A percentile compares a stretch with the other conserved stretches of the same genome.
These are phyloP conservation scores for Sebastolobus alascanus DNA, from an alignment of 2,797 vertebrate species.

Conservation along the genomic window DNA sequence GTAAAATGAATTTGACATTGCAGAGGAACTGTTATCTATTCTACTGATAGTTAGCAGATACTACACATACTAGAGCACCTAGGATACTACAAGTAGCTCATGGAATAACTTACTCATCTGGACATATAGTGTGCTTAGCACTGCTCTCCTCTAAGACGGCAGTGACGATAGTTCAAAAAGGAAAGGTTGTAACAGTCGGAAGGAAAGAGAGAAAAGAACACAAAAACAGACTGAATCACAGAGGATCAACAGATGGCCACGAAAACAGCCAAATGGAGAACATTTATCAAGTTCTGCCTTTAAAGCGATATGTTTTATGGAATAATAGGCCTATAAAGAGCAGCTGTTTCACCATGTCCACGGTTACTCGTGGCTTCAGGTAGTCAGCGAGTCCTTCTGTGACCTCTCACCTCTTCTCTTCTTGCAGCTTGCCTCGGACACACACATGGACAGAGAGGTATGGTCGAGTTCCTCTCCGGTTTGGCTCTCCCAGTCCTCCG, in stretches of 20 bases:
- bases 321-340: background rate
- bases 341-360: background rate
- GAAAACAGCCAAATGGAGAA: constrained; percentile 39
- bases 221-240: constrained; percentile 54
- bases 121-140: constrained; percentile 87
- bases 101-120: constrained; percentile 83
- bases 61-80: constrained; percentile 38
- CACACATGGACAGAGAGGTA: constrained; percentile 90
- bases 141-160: constrained; percentile 89
- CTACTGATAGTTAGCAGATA: constrained; percentile 37
- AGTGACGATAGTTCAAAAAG: constrained; percentile 77
- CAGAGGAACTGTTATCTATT: constrained; percentile 35
- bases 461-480: constrained; percentile 86
- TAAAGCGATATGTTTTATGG: background rate
- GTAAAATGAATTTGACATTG: background rate
- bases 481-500: constrained; percentile 83
- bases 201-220: constrained; percentile 61
- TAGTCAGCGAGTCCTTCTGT: background rate
- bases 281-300: constrained; percentile 10
- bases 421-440: constrained; percentile 90
- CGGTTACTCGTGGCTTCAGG: background rate
- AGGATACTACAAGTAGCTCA: constrained; percentile 52
- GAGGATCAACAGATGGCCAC: constrained; percentile 33
- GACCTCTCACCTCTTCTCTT: constrained; percentile 90
- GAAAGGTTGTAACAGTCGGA: constrained; percentile 59